Evolutionary conservation across 1,140 invertebrate species (phyloP), one percentile per base, ranked within the genome.

Genomic region (Aphaenogaster floridana): DNA sequence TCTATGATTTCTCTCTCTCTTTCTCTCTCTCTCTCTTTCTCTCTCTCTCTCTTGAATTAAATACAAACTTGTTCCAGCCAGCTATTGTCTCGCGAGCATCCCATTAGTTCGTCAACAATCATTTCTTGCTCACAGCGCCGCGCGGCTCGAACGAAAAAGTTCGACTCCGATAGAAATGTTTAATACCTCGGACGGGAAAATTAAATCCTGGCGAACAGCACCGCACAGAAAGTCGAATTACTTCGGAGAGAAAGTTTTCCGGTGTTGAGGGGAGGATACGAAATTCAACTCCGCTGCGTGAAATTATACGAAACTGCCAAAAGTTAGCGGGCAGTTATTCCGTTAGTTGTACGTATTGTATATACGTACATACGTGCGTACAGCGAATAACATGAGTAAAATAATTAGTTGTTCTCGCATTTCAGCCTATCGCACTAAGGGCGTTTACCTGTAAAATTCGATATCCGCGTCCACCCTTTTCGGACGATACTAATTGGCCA

Each of bases 151-250:
- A 83, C 17, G 80, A 84, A 84, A 84, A 84, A 84, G 80, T 84
- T 76, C 17, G 52, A 59, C 80, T 74, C 3, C 13, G 80, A 84
- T 84, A 50, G 57, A 84, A 84, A 84, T 84, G 69, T 84, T 84
- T 84, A 76, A 76, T 84, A 84, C 69, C 28, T 59, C 39, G 34
- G 69, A 63, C 7, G 69, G 80, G 45, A 7, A 74, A 84, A 84
- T 84, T 84, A 84, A 84, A 84, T 84, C 34, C 69, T 61, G 64
- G 42, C 54, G 80, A 50, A 83, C 39, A 45, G 54, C 28, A 63
- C 42, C 42, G 69, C 54, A 57, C 69, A 72, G 80, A 84, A 84
- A 84, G 80, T 84, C 80, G 80, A 84, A 84, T 84, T 84, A 84
- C 69, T 84, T 84, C 11, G 42, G 34, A 8, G 80, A 84, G 72